These are phyloP conservation scores for Sebastes matsubarae DNA, from an alignment of 2,797 vertebrate species.

Conservation along the genomic window DNA sequence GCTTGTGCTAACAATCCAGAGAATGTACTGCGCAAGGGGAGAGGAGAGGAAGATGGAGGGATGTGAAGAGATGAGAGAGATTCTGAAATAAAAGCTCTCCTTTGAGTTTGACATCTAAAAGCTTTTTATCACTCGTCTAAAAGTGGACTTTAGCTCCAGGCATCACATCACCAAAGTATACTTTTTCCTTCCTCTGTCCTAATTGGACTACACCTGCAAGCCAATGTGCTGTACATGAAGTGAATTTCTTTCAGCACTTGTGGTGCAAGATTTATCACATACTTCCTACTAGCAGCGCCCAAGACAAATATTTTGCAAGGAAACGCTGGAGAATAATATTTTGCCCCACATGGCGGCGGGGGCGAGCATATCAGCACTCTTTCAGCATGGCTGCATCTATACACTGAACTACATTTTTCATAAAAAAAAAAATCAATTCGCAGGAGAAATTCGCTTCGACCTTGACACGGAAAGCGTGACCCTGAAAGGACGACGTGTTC, in stretches of 20 bases:
- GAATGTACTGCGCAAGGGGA: background rate
- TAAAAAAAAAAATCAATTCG: background rate
- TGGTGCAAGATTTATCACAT: conserved; percentile 23
- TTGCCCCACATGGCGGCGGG: background rate
- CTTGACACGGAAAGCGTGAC: background rate
- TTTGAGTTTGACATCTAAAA: conserved; percentile 30
- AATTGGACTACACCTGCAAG: conserved; percentile 33
- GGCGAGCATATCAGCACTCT: background rate
- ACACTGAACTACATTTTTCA: no score
- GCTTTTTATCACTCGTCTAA: background rate
- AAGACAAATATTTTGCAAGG: conserved; percentile 30
- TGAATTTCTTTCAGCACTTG: background rate
- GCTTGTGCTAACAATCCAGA: conserved; percentile 20
- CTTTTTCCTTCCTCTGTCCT: conserved; percentile 6
- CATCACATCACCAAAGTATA: background rate
- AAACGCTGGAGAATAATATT: conserved; percentile 15
- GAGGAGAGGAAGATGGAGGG: background rate
- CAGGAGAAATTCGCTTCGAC: background rate
- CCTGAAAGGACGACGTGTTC: conserved; percentile 35
- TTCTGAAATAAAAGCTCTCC: background rate
- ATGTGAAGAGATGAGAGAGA: conserved; percentile 17
- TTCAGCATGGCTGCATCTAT: background rate
- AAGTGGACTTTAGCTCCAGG: conserved; percentile 16
- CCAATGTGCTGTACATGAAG: background rate
- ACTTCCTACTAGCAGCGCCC: background rate